phyloP scores from a whole-genome alignment of 2,888 invertebrate genomes.

The Melanostoma scalare region DNA sequence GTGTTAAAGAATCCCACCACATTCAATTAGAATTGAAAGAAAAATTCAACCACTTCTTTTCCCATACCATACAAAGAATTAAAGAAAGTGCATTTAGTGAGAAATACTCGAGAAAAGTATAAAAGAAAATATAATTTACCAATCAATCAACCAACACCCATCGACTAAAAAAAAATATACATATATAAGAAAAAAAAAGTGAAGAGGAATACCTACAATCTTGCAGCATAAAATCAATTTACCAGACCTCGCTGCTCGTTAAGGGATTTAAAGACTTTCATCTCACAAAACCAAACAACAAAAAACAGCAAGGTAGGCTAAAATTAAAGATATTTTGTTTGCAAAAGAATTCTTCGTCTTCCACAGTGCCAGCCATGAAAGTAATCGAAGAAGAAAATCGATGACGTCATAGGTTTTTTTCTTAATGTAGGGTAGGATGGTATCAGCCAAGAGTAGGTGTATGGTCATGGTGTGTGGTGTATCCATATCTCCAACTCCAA shows the following conservation, averaged over 20 bases:
- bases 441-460: background rate
- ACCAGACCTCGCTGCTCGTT: constrained; percentile 8
- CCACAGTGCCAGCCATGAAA: constrained; percentile 21
- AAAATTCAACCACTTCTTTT: constrained; percentile 1
- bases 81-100: constrained; percentile 47
- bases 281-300: constrained; percentile 40
- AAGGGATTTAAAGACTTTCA: constrained; percentile 42
- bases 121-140: constrained; percentile 20
- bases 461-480: background rate
- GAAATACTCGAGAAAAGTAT: constrained; percentile 3
- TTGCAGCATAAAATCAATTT: constrained; percentile 59
- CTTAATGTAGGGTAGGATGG: constrained; percentile 44
- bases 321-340: constrained; percentile 25
- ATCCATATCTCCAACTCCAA: background rate
- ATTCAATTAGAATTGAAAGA: constrained; percentile 9
- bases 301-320: constrained; percentile 65
- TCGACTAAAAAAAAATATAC: constrained; percentile 44
- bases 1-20: constrained; percentile 42
- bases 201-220: constrained; percentile 58
- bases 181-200: constrained; percentile 24
- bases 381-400: constrained; percentile 45
- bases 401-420: constrained; percentile 62
- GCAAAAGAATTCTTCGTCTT: constrained; percentile 16
- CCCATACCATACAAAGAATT: background rate
- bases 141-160: constrained; percentile 70